These are phyloP conservation scores for Drosophila sproati DNA, from an alignment of 1,140 invertebrate genomes.

Conservation along the genomic window DNA sequence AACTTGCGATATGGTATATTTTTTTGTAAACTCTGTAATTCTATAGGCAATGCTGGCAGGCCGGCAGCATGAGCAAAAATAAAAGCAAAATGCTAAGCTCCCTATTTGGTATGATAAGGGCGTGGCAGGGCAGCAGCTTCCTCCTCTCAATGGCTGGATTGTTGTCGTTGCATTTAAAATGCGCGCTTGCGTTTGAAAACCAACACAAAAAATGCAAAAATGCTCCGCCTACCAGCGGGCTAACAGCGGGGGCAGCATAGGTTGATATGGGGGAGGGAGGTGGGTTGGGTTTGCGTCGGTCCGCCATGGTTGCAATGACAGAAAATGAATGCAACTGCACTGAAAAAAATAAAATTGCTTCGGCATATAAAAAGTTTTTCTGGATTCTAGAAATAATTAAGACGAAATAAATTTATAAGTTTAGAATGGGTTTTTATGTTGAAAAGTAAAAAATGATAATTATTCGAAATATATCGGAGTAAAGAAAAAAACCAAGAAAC, in stretches of 20 bases:
- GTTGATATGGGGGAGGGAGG: not conserved
- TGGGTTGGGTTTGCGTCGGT: conserved; percentile 37
- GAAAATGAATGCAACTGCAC: conserved; percentile 69
- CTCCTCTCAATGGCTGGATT: conserved; percentile 1
- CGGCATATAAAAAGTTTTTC: too few species aligned
- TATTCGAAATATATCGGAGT: too few species aligned
- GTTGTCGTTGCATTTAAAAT: conserved; percentile 77
- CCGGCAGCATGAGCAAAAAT: conserved; percentile 26
- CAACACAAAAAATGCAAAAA: conserved; percentile 76
- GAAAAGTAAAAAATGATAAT: too few species aligned
- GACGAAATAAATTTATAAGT: too few species aligned
- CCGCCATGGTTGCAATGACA: conserved; percentile 58
- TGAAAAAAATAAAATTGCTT: not conserved
- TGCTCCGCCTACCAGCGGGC: conserved; percentile 71
- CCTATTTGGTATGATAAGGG: conserved; percentile 43
- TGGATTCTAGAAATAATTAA: too few species aligned
- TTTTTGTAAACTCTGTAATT: conserved; percentile 41
- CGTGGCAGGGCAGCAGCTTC: conserved; percentile 4
- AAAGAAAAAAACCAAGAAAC: too few species aligned
- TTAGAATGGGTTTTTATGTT: too few species aligned
- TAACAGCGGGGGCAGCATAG: not conserved
- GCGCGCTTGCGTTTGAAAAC: conserved; percentile 83
- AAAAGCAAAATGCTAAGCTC: conserved; percentile 68
- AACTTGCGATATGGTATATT: conserved; percentile 71
- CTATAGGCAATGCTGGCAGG: conserved; percentile 33